Percentiles rank a stretch among this genome's conserved stretches.
Evolutionary conservation across 2,888 invertebrate species (phyloP).

Genomic region (Sminthurides aquaticus): DNA sequence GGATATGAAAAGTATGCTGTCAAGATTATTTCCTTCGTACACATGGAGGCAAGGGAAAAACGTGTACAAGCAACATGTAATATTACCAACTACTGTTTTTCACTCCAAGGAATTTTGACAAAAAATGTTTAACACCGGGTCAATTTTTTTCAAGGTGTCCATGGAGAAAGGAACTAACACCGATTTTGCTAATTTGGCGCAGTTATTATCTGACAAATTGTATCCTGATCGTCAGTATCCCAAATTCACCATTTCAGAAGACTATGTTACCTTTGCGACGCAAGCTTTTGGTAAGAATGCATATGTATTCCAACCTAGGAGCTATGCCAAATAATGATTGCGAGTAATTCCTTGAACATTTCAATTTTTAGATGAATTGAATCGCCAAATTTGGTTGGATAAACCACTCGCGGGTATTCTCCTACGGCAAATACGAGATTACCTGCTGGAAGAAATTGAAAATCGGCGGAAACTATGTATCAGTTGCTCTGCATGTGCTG

Average conservation of each 20-base stretch:
- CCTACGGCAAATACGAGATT: conserved; percentile 8
- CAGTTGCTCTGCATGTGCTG: conserved; percentile 4
- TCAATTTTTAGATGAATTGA: conserved; percentile 15
- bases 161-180: neutral
- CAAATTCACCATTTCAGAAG: neutral
- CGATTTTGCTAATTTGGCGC: neutral
- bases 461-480: conserved; percentile 4
- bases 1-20: neutral
- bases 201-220: neutral
- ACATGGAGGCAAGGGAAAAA: neutral
- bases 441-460: neutral
- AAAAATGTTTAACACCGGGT: no score
- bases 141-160: neutral
- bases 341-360: no score
- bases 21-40: conserved; percentile 1
- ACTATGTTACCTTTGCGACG: neutral
- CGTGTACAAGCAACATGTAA: neutral
- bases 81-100: neutral
- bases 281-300: conserved; percentile 4
- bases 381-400: conserved; percentile 14
- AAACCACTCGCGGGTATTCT: conserved; percentile 15
- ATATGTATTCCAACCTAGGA: no score
- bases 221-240: neutral
- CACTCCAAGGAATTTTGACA: no score
- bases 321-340: no score